Evolutionary conservation across 2,797 vertebrate genomes (phyloP).

Genomic region (Centroberyx gerrardi): DNA sequence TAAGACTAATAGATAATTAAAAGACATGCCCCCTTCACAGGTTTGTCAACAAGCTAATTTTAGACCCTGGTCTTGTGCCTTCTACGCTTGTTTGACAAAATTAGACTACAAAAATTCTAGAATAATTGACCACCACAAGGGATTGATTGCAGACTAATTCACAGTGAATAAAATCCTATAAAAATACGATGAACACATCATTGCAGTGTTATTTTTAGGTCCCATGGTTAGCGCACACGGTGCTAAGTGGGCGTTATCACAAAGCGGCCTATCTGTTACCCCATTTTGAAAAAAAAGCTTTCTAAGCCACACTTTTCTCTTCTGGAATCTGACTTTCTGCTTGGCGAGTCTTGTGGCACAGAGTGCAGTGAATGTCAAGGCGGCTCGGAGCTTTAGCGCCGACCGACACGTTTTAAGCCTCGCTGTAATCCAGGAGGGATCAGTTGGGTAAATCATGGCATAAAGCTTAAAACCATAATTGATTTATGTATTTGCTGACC

Average conservation of each 20-base stretch:
- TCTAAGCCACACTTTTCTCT: neutral
- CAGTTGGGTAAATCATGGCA: slow-evolving; percentile 87
- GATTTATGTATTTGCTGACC: slow-evolving; percentile 90
- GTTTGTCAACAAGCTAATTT: too few species aligned
- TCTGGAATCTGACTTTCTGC: slow-evolving; percentile 46
- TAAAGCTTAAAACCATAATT: slow-evolving; percentile 90
- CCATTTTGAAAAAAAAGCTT: neutral
- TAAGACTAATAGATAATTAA: too few species aligned
- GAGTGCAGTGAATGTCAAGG: slow-evolving; percentile 72
- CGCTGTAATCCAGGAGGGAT: slow-evolving; percentile 87
- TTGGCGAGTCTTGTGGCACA: slow-evolving; percentile 53
- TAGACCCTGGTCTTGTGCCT: too few species aligned
- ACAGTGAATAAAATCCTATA: too few species aligned
- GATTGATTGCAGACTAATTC: too few species aligned
- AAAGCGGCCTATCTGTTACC: too few species aligned
- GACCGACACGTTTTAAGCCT: slow-evolving; percentile 80
- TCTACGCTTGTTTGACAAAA: neutral
- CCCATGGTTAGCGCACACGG: too few species aligned
- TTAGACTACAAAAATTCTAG: neutral
- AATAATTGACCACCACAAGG: neutral
- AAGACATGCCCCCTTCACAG: too few species aligned
- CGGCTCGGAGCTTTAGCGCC: slow-evolving; percentile 63
- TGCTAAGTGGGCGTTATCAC: too few species aligned
- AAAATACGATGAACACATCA: too few species aligned
- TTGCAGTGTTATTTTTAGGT: too few species aligned